phyloP scores from a whole-genome alignment of 2,113 vertebrate species.

The Pavo muticus region DNA sequence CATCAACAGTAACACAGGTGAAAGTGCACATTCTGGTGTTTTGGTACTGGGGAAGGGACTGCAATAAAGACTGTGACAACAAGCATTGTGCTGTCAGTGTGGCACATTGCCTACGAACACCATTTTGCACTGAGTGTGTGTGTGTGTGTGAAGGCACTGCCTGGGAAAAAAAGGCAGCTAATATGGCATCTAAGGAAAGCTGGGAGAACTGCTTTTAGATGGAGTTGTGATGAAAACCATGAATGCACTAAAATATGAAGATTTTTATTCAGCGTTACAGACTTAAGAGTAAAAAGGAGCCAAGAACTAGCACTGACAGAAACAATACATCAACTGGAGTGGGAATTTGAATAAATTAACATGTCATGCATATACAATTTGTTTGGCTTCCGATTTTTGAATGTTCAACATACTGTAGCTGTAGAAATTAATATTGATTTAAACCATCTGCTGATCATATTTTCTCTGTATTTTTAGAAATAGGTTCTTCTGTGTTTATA shows the following conservation, averaged over 20 bases:
- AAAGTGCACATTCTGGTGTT: neutral
- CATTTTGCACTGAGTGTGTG: neutral
- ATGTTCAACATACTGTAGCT: constrained; percentile 29
- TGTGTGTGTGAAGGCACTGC: neutral
- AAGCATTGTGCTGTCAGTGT: neutral
- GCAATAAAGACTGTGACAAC: neutral
- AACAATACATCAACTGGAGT: constrained; percentile 55
- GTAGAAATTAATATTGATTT: constrained; percentile 66
- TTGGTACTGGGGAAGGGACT: neutral
- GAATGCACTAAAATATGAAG: constrained; percentile 24
- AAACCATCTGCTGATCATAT: constrained; percentile 64
- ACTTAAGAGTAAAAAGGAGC: constrained; percentile 33
- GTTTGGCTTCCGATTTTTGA: constrained; percentile 30
- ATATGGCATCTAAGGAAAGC: neutral
- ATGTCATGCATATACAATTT: constrained; percentile 18
- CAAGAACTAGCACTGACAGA: constrained; percentile 20
- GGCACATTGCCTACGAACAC: neutral
- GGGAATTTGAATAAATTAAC: constrained; percentile 14
- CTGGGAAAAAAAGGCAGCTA: neutral
- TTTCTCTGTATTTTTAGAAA: constrained; percentile 42
- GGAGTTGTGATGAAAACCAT: constrained; percentile 16
- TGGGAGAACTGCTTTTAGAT: constrained; percentile 3
- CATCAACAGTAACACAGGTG: fast-evolving
- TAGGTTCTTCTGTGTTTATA: neutral
- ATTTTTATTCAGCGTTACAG: constrained; percentile 14